A percentile compares a stretch with the other conserved stretches of the same genome.
Evolutionary conservation across 1,140 invertebrate species (phyloP).

Genomic region (Glossosoma conforme): DNA sequence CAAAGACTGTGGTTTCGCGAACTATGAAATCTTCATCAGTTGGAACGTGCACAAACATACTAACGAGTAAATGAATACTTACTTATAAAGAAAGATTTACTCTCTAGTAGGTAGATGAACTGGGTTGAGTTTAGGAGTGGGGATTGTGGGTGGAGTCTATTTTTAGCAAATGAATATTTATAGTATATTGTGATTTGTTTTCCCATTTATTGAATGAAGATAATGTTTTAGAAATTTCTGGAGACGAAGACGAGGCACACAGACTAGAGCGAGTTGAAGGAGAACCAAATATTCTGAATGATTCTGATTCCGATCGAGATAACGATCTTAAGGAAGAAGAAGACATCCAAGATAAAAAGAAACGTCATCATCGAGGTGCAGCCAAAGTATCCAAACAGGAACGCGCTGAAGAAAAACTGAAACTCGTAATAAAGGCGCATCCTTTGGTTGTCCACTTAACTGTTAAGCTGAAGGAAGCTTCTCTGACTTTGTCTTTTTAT

Average conservation of each 20-base stretch:
- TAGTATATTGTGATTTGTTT: background rate
- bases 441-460: conserved; percentile 64
- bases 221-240: conserved; percentile 49
- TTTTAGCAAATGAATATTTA: background rate
- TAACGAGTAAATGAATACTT: too few relatives aligned
- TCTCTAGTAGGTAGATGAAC: too few relatives aligned
- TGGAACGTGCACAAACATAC: too few relatives aligned
- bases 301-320: conserved; percentile 46
- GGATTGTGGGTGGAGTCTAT: too few relatives aligned
- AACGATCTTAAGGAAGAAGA: conserved; percentile 35
- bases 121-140: too few relatives aligned
- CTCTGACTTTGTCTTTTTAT: conserved; percentile 55
- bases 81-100: too few relatives aligned
- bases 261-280: conserved; percentile 59
- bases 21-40: too few relatives aligned
- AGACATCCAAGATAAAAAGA: conserved; percentile 53
- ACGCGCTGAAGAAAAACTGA: conserved; percentile 59
- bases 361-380: conserved; percentile 54
- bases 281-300: conserved; percentile 49
- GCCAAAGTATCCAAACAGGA: conserved; percentile 56
- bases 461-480: conserved; percentile 56
- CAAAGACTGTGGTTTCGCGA: too few relatives aligned
- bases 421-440: conserved; percentile 66
- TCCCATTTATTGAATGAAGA: conserved; percentile 12
- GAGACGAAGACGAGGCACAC: conserved; percentile 77